Evolutionary conservation across 2,797 vertebrate genomes (phyloP), one percentile per base, ranked within the genome.

Genomic region (Caiman crocodilus): DNA sequence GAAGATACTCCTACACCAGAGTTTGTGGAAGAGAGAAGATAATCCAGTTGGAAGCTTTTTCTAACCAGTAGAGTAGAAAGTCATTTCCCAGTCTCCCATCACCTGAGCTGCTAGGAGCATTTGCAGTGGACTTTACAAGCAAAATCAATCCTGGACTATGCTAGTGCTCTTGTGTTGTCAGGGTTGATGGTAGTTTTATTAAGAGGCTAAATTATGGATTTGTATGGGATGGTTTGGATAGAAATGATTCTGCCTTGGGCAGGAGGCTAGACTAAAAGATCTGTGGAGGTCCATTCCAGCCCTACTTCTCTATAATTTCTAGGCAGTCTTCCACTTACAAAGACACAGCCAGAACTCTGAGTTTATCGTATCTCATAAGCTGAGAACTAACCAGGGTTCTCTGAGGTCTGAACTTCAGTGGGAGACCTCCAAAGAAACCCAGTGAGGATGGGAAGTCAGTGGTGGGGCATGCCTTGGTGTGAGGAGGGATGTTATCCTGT

Each of bases 41-140:
- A 50, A 28, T 42, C 35, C 69, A 73, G 6, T 26, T 50, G 4
- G 14, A 25, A 23, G 14, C 35, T 63, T 35, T 63, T 32, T 35
- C 67, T 71, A 20, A 21, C 25, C 4, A 42, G 76, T 10, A 2
- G 13, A 23, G 60, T 50, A 64, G 63, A 59, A 83, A 9, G 42
- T 12, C 75, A 25, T 30, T 82, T 17, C 5, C 2, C 30, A 60
- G 26, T 14, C 11, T 20, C 25, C 16, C 12, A 4, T 0, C 15
- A 21, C 78, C 42, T 5, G 1, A 74, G 28, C 50, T 69, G 63
- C 50, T 2, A 3, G 3, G 71, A 57, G 28, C 5, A 6, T 32
- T 80, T 57, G 65, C 59, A 56, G 56, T 59, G 76, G 30, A 26
- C 15, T 21, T 78, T 59, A 50, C 6, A 77, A 80, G 35, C 4